Percentiles rank a stretch among this genome's conserved stretches.
Conservation (phyloP, 2,113 vertebrate species). For the Calyptomena viridis region DNA sequence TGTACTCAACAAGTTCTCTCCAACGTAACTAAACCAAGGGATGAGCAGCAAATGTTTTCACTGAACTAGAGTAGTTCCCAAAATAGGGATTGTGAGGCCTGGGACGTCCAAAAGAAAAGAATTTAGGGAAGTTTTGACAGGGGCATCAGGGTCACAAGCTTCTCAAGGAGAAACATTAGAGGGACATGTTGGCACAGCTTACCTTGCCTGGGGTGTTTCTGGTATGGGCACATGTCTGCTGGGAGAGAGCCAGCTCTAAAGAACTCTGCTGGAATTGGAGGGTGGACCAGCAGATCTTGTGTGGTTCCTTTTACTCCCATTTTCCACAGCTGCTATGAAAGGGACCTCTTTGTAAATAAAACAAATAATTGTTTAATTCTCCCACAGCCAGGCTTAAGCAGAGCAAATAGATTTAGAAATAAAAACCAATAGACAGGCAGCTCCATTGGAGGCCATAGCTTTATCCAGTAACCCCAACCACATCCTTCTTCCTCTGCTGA, state of each 20-base stretch:
- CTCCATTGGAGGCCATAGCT: background rate
- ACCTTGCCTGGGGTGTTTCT: background rate
- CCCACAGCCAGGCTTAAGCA: background rate
- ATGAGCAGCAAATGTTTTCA: background rate
- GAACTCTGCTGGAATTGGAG: background rate
- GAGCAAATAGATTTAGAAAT: constrained; percentile 11
- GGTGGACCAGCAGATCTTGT: background rate
- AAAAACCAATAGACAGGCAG: constrained; percentile 1
- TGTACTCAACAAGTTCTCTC: background rate
- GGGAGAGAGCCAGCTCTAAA: background rate
- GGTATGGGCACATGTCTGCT: accelerated
- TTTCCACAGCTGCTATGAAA: background rate
- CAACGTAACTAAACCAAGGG: background rate
- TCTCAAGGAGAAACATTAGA: background rate
- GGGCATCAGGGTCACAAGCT: accelerated
- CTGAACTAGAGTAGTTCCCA: background rate
- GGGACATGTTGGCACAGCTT: background rate
- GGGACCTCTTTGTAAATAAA: background rate
- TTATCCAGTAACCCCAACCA: constrained; percentile 23
- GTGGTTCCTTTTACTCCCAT: background rate
- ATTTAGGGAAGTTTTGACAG: background rate
- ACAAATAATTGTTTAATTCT: background rate
- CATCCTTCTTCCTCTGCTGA: background rate
- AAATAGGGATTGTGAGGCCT: background rate
- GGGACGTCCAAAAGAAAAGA: background rate